Percentiles rank a stretch among this genome's conserved stretches.
phyloP scores from a whole-genome alignment of 2,113 vertebrate species.

The Ceyx cyanopectus region DNA sequence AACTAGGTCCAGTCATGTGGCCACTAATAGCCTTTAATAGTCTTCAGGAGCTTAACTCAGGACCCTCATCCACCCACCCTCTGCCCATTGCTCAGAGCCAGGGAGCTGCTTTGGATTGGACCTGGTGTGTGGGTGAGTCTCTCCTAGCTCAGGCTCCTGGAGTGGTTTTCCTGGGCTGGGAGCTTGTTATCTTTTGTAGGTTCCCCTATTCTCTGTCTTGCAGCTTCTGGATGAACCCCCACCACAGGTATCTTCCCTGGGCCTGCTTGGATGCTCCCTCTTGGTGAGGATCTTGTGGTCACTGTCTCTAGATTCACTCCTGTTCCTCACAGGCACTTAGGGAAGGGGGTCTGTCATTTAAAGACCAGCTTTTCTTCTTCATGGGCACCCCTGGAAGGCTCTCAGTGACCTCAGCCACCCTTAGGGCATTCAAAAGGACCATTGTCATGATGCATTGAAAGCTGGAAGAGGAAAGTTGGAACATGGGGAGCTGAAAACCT shows the following conservation, averaged over 20 bases:
- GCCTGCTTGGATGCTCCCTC: background rate
- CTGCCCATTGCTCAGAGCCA: background rate
- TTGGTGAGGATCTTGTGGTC: background rate
- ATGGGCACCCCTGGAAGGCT: background rate
- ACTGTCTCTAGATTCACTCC: background rate
- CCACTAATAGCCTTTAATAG: background rate
- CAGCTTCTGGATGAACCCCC: background rate
- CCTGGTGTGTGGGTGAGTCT: background rate
- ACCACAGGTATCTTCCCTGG: background rate
- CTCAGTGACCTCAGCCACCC: background rate
- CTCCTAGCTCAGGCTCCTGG: background rate
- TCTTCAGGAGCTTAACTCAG: background rate
- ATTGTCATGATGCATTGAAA: background rate
- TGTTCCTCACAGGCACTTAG: accelerated
- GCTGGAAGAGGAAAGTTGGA: background rate
- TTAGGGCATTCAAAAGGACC: background rate
- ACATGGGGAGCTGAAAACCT: background rate
- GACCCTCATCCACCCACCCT: no score
- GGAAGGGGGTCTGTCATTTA: background rate
- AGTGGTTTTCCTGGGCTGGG: background rate
- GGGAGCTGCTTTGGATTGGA: background rate
- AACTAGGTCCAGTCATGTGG: background rate
- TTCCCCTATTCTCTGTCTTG: background rate
- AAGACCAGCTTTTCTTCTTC: background rate
- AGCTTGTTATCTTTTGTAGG: background rate